Conservation (phyloP, 2,113 vertebrate genomes). For the Arothron firmamentum region DNA sequence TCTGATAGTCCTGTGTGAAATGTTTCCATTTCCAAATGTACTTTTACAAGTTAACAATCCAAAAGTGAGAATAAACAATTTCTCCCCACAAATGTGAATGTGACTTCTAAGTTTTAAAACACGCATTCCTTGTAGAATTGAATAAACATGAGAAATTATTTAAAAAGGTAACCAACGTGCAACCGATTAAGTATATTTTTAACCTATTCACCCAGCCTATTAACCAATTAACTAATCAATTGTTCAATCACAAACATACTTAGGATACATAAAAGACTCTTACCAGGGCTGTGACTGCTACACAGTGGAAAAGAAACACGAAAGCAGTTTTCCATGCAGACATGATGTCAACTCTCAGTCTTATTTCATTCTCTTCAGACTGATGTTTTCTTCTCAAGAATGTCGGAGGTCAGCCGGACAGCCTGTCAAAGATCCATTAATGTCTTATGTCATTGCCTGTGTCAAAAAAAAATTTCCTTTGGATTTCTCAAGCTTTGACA, state of each 20-base stretch:
- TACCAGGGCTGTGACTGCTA: slow-evolving; percentile 64
- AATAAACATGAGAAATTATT: neutral
- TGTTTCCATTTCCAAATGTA: slow-evolving; percentile 23
- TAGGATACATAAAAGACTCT: slow-evolving; percentile 35
- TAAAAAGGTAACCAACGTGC: neutral
- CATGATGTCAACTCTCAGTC: slow-evolving; percentile 35
- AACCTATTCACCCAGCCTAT: too few species aligned
- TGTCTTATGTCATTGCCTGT: neutral
- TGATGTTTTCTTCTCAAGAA: too few species aligned
- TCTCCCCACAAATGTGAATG: too few species aligned
- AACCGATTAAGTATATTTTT: too few species aligned
- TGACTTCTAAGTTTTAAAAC: too few species aligned
- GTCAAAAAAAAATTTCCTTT: neutral
- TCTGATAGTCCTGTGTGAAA: slow-evolving; percentile 36
- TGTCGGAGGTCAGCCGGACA: slow-evolving; percentile 4
- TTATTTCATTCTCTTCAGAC: slow-evolving; percentile 1
- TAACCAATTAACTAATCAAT: neutral
- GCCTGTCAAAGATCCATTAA: slow-evolving; percentile 30
- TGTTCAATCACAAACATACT: neutral
- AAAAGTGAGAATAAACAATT: too few species aligned
- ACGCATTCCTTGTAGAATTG: too few species aligned
- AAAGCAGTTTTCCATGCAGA: slow-evolving; percentile 16
- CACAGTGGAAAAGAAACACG: slow-evolving; percentile 53
- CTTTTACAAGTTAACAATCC: neutral
- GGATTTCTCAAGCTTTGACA: neutral